A percentile compares a stretch with the other conserved stretches of the same genome.
Evolutionary conservation across 1,140 invertebrate species (phyloP).

Genomic region (Tetramorium alpestre): DNA sequence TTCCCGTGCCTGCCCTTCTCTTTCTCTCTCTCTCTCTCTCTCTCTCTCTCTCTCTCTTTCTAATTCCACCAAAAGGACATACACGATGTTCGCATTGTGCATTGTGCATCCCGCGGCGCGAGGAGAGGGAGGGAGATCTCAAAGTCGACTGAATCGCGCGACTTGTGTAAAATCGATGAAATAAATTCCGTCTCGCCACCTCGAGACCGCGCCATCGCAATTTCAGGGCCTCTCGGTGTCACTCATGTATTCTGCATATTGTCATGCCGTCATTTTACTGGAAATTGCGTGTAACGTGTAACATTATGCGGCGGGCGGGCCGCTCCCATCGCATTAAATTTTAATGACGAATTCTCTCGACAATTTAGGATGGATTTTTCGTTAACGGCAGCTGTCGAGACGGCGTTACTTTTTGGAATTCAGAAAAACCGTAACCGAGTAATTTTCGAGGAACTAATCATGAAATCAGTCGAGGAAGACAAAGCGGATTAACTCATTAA

Average conservation of each 20-base stretch:
- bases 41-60: background rate
- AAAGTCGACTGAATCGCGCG: slow-evolving; percentile 17
- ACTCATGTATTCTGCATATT: slow-evolving; percentile 29
- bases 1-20: background rate
- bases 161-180: slow-evolving; percentile 43
- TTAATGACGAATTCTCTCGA: slow-evolving; percentile 31
- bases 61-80: slow-evolving; percentile 23
- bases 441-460: slow-evolving; percentile 34
- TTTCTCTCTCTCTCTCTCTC: background rate
- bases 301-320: slow-evolving; percentile 23
- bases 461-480: background rate
- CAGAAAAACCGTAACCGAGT: background rate
- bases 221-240: slow-evolving; percentile 30
- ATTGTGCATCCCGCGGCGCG: slow-evolving; percentile 15
- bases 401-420: background rate
- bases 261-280: slow-evolving; percentile 50
- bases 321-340: slow-evolving; percentile 35
- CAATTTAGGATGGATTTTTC: slow-evolving; percentile 26
- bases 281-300: slow-evolving; percentile 59
- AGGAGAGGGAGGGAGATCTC: background rate
- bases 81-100: slow-evolving; percentile 46
- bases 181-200: slow-evolving; percentile 28
- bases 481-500: background rate
- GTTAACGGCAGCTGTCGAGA: slow-evolving; percentile 1
- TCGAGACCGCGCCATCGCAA: slow-evolving; percentile 13